phyloP scores from a whole-genome alignment of 2,888 invertebrate genomes.

The Ochlodes sylvanus region DNA sequence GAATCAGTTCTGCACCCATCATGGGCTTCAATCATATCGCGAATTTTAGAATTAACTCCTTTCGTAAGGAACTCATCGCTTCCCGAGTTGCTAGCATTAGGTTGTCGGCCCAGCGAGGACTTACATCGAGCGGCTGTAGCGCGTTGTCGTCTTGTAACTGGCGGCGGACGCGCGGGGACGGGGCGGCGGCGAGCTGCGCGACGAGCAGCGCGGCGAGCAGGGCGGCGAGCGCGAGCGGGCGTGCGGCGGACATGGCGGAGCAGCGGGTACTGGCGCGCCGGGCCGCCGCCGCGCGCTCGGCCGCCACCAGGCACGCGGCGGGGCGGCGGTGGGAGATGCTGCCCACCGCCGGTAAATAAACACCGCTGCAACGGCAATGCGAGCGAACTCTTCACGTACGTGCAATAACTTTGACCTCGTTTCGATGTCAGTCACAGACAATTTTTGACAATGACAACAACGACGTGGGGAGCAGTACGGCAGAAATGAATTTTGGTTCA shows the following conservation, averaged over 20 bases:
- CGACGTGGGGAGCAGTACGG: too few species aligned
- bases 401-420: conserved; percentile 4
- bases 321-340: neutral
- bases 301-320: neutral
- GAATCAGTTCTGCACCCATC: too few species aligned
- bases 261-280: conserved; percentile 39
- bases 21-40: too few species aligned
- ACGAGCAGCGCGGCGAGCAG: conserved; percentile 49
- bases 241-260: conserved; percentile 41
- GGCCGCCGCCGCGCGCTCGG: conserved; percentile 4
- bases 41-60: too few species aligned
- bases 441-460: too few species aligned
- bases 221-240: conserved; percentile 48
- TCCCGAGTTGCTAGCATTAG: neutral
- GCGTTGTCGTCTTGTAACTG: conserved; percentile 73
- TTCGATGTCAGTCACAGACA: too few species aligned
- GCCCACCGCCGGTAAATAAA: conserved; percentile 11
- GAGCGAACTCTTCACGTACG: too few species aligned
- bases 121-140: conserved; percentile 75
- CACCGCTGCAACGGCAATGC: neutral
- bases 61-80: neutral
- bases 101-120: conserved; percentile 35
- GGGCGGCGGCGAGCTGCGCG: conserved; percentile 44
- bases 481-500: too few species aligned
- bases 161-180: conserved; percentile 55